Evolutionary conservation across 2,888 invertebrate genomes (phyloP).

Genomic region (Melinopterus prodromus): DNA sequence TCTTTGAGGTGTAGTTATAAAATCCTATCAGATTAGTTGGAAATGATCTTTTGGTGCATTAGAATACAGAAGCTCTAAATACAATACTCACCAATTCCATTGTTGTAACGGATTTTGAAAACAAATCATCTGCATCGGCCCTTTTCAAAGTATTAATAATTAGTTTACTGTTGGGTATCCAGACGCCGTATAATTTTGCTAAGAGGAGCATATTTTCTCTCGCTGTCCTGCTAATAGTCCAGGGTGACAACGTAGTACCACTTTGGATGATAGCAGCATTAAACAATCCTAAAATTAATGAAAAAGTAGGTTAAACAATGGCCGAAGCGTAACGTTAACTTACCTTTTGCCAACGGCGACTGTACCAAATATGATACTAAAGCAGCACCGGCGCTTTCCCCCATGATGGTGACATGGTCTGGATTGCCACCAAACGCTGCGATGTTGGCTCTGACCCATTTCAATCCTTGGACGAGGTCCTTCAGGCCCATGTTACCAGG

Average conservation of each 20-base stretch:
- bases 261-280: slow-evolving; percentile 34
- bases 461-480: slow-evolving; percentile 31
- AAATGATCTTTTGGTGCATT: neutral
- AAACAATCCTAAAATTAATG: slow-evolving; percentile 31
- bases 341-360: slow-evolving; percentile 28
- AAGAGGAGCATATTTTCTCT: slow-evolving; percentile 40
- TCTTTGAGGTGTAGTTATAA: no score
- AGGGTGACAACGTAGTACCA: slow-evolving; percentile 30
- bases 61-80: neutral
- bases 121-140: slow-evolving; percentile 34
- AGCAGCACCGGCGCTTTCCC: slow-evolving; percentile 32
- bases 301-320: neutral
- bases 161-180: slow-evolving; percentile 28
- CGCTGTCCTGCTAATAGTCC: slow-evolving; percentile 39
- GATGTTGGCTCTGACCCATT: slow-evolving; percentile 34
- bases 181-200: slow-evolving; percentile 33
- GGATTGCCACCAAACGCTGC: slow-evolving; percentile 35
- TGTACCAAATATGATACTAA: slow-evolving; percentile 25
- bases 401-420: slow-evolving; percentile 30
- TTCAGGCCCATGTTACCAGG: slow-evolving; percentile 33
- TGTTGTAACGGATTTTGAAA: neutral
- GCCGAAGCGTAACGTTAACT: neutral
- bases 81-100: slow-evolving; percentile 13
- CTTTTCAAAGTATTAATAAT: slow-evolving; percentile 42
- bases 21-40: no score